Evolutionary conservation across 2,888 invertebrate genomes (phyloP).

Genomic region (Empis stercorea): DNA sequence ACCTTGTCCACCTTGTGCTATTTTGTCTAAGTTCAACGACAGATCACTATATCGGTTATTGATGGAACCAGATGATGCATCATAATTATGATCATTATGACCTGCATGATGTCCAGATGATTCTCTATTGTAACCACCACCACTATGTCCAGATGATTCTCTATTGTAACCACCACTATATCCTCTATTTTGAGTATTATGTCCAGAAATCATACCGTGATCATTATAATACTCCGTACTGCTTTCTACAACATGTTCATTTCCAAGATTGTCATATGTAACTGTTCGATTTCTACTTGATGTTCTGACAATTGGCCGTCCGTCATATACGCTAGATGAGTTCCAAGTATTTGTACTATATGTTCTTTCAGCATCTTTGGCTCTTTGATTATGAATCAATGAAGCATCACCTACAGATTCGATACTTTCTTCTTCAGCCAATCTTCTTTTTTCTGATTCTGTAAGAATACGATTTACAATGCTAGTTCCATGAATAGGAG

Average conservation of each 20-base stretch:
- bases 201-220: constrained; percentile 8
- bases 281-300: constrained; percentile 28
- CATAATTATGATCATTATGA: not conserved
- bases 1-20: constrained; percentile 21
- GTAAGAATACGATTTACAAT: constrained; percentile 22
- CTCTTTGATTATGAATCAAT: constrained; percentile 31
- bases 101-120: constrained; percentile 9
- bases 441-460: constrained; percentile 29
- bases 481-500: constrained; percentile 6
- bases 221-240: constrained; percentile 36
- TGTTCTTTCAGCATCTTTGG: constrained; percentile 13
- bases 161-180: constrained; percentile 1
- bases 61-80: not conserved
- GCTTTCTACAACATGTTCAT: constrained; percentile 37
- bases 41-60: too few species aligned
- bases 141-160: constrained; percentile 3
- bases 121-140: constrained; percentile 3
- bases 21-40: constrained; percentile 15
- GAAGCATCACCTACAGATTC: constrained; percentile 38
- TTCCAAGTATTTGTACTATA: constrained; percentile 17
- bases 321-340: constrained; percentile 13
- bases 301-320: constrained; percentile 22
- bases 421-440: constrained; percentile 31
- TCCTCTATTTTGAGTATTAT: not conserved
- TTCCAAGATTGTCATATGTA: constrained; percentile 37